Conservation (phyloP, 2,888 invertebrate species). For the Girardia tigrina region DNA sequence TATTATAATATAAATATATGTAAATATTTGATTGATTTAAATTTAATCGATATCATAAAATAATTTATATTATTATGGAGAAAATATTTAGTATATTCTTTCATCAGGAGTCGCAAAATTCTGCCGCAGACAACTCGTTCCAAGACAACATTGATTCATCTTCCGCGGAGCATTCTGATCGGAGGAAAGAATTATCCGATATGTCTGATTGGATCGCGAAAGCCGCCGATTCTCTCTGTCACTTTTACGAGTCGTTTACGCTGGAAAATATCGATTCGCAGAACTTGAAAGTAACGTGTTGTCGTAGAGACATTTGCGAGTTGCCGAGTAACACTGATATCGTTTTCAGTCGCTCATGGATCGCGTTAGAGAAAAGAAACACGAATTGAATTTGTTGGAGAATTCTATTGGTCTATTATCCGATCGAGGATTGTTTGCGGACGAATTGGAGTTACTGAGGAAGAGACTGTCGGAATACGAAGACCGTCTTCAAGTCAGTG, state of each 20-base stretch:
- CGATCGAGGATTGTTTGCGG: not conserved
- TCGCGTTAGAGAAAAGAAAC: not conserved
- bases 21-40: not conserved
- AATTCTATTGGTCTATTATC: not conserved
- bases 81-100: too few relatives aligned
- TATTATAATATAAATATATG: not conserved
- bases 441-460: not conserved
- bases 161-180: not conserved
- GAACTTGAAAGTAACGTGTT: not conserved
- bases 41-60: not conserved
- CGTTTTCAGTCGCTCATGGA: not conserved
- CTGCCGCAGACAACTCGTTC: not conserved
- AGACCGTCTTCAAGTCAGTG: not conserved
- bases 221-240: not conserved
- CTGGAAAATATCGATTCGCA: not conserved
- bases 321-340: too few relatives aligned
- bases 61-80: constrained; percentile 13
- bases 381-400: not conserved
- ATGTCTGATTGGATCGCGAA: not conserved
- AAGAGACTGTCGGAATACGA: not conserved
- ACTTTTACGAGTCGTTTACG: not conserved
- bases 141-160: not conserved
- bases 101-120: not conserved
- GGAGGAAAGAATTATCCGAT: not conserved
- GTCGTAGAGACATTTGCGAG: too few relatives aligned